Conservation (phyloP, 2,888 invertebrate genomes). For the Agonopterix heracliana region DNA sequence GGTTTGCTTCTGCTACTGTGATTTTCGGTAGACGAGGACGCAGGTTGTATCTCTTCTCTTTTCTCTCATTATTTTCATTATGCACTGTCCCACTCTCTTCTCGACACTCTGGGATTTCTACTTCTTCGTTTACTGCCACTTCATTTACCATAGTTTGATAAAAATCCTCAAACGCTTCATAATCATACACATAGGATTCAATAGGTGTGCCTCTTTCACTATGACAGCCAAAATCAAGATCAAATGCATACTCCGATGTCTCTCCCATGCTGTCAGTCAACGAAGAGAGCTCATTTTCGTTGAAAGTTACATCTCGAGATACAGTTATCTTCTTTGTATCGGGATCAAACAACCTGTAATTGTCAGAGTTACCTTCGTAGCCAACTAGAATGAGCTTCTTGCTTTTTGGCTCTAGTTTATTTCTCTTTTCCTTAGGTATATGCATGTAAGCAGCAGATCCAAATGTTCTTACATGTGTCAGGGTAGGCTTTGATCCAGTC, state of each 20-base stretch:
- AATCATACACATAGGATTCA: background rate
- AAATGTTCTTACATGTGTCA: conserved; percentile 1
- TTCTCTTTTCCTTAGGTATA: background rate
- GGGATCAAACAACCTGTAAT: background rate
- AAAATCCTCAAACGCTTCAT: too few species aligned
- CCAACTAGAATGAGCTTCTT: conserved; percentile 1
- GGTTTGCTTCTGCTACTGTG: background rate
- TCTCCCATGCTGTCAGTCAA: background rate
- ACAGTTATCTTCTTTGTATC: background rate
- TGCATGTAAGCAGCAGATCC: background rate
- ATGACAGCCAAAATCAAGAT: background rate
- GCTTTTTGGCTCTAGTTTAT: conserved; percentile 1
- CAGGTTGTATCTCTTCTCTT: background rate
- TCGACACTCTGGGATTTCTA: background rate
- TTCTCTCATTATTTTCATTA: background rate
- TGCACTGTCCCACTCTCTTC: too few species aligned
- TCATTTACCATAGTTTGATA: too few species aligned
- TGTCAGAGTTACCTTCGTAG: background rate
- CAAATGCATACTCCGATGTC: background rate
- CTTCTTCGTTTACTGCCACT: background rate
- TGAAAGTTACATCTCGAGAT: conserved; percentile 1
- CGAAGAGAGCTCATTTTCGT: background rate
- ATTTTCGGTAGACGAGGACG: background rate
- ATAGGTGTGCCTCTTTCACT: background rate
- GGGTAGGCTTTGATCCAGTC: background rate